phyloP scores from a whole-genome alignment of 1,140 invertebrate species.

The Panulirus ornatus region DNA sequence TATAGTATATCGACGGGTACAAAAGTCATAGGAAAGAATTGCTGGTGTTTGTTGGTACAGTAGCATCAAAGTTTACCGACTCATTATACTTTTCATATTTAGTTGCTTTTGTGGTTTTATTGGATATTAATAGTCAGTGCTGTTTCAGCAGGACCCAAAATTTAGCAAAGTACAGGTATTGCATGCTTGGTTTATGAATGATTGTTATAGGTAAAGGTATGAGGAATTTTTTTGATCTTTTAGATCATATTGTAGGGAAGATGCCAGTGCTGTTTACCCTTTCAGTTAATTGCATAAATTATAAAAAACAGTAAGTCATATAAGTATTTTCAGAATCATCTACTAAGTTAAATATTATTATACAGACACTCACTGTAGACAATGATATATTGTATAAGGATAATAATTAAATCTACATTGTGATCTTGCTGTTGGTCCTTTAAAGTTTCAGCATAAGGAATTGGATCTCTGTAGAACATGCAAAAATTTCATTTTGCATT shows the following conservation, averaged over 20 bases:
- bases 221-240: neutral
- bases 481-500: neutral
- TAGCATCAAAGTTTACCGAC: neutral
- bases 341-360: no score
- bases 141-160: neutral
- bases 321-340: no score
- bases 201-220: neutral
- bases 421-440: no score
- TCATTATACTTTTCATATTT: neutral
- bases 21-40: constrained; percentile 41
- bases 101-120: neutral
- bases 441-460: no score
- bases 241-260: neutral
- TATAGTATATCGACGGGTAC: constrained; percentile 42
- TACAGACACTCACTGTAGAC: neutral
- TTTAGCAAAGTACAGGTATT: neutral
- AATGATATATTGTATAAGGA: neutral
- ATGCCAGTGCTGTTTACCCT: no score
- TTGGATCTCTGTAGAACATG: no score
- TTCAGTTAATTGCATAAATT: no score
- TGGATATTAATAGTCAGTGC: neutral
- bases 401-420: no score
- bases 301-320: no score
- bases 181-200: neutral
- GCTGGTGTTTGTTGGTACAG: neutral